phyloP scores from a whole-genome alignment of 2,888 invertebrate genomes.

The Drosophila dives region DNA sequence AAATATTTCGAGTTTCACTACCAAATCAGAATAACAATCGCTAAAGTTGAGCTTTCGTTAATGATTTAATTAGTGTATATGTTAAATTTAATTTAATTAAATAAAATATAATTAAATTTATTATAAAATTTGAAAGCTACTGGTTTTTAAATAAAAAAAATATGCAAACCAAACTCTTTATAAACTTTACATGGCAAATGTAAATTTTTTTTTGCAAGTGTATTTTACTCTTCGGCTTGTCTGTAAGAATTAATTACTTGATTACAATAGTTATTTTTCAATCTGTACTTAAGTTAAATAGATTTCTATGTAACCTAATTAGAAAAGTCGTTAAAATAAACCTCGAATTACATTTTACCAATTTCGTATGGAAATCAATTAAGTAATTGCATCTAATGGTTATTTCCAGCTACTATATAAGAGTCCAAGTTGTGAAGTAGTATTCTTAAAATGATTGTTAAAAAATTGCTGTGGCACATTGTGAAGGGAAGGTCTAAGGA shows the following conservation, averaged over 20 bases:
- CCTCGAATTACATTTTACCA: background rate
- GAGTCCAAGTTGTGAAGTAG: background rate
- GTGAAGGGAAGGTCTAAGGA: conserved; percentile 85
- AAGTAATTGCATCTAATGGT: conserved; percentile 7
- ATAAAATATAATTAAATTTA: too few species aligned
- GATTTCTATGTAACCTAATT: background rate
- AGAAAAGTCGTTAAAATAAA: conserved; percentile 3
- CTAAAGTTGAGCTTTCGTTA: background rate
- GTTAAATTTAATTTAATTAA: too few species aligned
- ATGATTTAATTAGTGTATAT: background rate
- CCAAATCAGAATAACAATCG: background rate
- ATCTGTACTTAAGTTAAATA: background rate
- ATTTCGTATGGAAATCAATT: conserved; percentile 16
- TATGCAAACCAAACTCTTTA: background rate
- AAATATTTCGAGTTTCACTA: background rate
- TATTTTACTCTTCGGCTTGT: background rate
- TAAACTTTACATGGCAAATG: background rate
- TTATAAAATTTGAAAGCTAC: too few species aligned
- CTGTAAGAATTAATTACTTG: too few species aligned
- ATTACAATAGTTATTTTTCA: background rate
- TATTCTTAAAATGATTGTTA: conserved; percentile 29
- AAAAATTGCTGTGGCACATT: conserved; percentile 5
- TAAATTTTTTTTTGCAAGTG: background rate
- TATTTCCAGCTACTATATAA: conserved; percentile 7
- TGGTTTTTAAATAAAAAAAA: background rate